These are phyloP conservation scores for Heliconius congener DNA, from an alignment of 1,140 invertebrate species.

Conservation along the genomic window DNA sequence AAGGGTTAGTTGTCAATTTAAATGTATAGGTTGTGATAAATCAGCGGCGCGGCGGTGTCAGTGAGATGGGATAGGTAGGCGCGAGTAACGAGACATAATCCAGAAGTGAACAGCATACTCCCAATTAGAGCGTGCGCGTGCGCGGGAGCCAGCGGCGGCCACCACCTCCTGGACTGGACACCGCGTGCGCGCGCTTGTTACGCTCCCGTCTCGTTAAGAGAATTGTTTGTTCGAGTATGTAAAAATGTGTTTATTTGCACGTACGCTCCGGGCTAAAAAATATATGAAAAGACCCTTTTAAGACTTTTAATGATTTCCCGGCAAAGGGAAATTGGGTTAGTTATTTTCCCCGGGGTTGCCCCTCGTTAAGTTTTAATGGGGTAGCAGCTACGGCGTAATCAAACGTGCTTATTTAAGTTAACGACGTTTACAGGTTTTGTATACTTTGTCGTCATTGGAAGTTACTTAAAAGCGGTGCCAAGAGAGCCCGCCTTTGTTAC, in stretches of 20 bases:
- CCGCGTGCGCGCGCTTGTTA: slow-evolving; percentile 67
- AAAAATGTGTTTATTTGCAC: slow-evolving; percentile 82
- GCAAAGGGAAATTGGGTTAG: slow-evolving; percentile 81
- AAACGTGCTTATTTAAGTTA: slow-evolving; percentile 81
- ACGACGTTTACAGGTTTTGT: slow-evolving; percentile 74
- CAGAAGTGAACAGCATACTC: slow-evolving; percentile 52
- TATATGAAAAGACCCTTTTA: slow-evolving; percentile 81
- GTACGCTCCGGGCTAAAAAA: slow-evolving; percentile 78
- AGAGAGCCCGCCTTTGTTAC: slow-evolving; percentile 47
- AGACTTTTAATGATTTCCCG: slow-evolving; percentile 82
- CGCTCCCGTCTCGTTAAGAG: slow-evolving; percentile 74
- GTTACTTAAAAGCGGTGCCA: slow-evolving; percentile 52
- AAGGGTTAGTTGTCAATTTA: slow-evolving; percentile 33
- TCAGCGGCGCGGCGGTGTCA: slow-evolving; percentile 59
- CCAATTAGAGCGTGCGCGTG: slow-evolving; percentile 61
- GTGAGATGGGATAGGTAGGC: slow-evolving; percentile 45
- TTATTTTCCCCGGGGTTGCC: slow-evolving; percentile 80
- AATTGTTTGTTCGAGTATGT: slow-evolving; percentile 81
- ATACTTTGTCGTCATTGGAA: slow-evolving; percentile 74
- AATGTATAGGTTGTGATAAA: slow-evolving; percentile 56
- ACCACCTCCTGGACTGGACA: slow-evolving; percentile 44
- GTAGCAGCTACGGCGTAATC: slow-evolving; percentile 80
- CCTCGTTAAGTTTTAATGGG: slow-evolving; percentile 81
- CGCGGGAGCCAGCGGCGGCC: slow-evolving; percentile 37
- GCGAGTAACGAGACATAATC: slow-evolving; percentile 69